Evolutionary conservation across 2,797 vertebrate species (phyloP).

Genomic region (Ispidina picta): DNA sequence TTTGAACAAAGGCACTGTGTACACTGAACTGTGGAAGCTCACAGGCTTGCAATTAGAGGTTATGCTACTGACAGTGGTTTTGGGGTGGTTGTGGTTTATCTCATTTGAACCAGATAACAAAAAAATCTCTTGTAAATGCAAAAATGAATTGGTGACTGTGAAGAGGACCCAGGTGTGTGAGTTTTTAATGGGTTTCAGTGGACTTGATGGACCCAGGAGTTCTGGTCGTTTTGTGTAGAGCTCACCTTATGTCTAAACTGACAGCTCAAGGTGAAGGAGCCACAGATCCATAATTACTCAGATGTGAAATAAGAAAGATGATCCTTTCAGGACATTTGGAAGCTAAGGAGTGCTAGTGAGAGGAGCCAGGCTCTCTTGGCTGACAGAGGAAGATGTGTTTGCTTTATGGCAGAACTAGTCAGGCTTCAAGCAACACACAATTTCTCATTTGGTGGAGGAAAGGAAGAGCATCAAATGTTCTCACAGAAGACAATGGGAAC

Average conservation of each 20-base stretch:
- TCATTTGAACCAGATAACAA: too few relatives aligned
- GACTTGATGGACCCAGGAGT: background rate
- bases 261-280: background rate
- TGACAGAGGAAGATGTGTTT: conserved; percentile 30
- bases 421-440: background rate
- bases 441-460: background rate
- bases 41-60: background rate
- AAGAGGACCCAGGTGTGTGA: background rate
- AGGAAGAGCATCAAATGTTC: background rate
- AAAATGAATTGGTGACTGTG: background rate
- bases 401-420: conserved; percentile 21
- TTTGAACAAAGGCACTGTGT: background rate
- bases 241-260: background rate
- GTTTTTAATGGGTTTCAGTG: background rate
- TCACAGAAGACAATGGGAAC: background rate
- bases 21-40: background rate
- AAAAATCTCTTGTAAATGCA: background rate
- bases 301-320: background rate
- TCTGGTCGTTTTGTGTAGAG: background rate
- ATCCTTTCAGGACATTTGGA: conserved; percentile 27
- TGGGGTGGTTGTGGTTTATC: too few relatives aligned
- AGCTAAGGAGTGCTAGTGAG: background rate
- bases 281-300: background rate
- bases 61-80: background rate
- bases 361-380: conserved; percentile 31